Evolutionary conservation across 2,113 vertebrate species (phyloP).

Genomic region (Dinomys branickii): DNA sequence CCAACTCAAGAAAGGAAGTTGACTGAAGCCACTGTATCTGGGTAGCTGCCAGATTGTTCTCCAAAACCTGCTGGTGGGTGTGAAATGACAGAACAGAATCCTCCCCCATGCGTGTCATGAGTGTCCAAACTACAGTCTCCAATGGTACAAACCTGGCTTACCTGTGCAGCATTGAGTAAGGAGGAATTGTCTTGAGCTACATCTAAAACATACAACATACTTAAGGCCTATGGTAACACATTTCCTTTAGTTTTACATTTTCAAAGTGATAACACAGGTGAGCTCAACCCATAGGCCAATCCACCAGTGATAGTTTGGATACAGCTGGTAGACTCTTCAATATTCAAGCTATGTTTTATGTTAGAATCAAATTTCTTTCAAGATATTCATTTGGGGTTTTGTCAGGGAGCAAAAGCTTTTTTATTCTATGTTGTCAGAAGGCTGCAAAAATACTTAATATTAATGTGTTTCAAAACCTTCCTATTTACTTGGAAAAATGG

Average conservation of each 20-base stretch:
- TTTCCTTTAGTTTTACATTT: not conserved
- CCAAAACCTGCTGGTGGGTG: not conserved
- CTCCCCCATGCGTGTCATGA: accelerated
- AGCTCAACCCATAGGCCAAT: not conserved
- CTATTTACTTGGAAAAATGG: not conserved
- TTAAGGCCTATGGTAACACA: not conserved
- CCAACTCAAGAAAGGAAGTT: not conserved
- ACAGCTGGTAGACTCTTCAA: not conserved
- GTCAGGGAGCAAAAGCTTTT: not conserved
- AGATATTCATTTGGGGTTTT: not conserved
- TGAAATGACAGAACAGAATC: not conserved
- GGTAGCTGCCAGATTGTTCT: not conserved
- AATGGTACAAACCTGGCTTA: not conserved
- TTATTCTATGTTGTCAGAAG: not conserved
- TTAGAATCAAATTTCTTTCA: not conserved
- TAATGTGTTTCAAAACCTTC: not conserved
- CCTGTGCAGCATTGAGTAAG: not conserved
- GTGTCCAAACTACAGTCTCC: not conserved
- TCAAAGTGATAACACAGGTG: not conserved
- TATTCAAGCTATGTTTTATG: not conserved
- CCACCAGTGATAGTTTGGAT: not conserved
- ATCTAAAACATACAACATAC: not conserved
- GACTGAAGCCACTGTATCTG: not conserved
- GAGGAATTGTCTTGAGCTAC: not conserved
- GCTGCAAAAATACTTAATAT: not conserved